phyloP scores from a whole-genome alignment of 2,797 vertebrate species.

The Cynopterus sphinx region DNA sequence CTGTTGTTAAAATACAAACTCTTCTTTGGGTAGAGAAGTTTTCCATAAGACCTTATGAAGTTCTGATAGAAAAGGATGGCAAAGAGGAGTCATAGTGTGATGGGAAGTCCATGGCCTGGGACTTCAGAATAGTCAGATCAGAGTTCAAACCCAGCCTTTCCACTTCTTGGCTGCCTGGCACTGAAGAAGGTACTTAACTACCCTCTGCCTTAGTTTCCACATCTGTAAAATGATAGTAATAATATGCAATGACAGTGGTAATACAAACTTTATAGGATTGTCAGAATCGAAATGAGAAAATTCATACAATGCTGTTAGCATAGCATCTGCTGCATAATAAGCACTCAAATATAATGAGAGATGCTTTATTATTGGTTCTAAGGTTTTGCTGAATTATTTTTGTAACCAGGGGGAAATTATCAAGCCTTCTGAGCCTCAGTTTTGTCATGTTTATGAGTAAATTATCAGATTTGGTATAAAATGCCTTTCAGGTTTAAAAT shows the following conservation, averaged over 20 bases:
- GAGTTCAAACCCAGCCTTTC: neutral
- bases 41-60: neutral
- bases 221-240: neutral
- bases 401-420: neutral
- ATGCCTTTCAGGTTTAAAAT: conserved; percentile 8
- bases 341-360: neutral
- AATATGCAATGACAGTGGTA: neutral
- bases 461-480: neutral
- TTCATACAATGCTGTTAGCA: neutral
- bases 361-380: neutral
- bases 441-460: neutral
- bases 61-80: neutral
- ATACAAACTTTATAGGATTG: neutral
- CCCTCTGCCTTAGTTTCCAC: neutral
- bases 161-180: neutral
- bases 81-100: neutral
- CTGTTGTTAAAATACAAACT: neutral
- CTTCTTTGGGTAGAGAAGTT: neutral
- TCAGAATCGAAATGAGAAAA: neutral
- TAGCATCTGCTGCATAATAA: neutral
- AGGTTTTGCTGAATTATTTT: neutral
- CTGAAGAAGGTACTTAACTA: neutral
- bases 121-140: neutral
- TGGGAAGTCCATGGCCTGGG: neutral
- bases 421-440: neutral